These are phyloP conservation scores for Toxotes chatareus DNA, from an alignment of 2,113 vertebrate species.

Conservation along the genomic window DNA sequence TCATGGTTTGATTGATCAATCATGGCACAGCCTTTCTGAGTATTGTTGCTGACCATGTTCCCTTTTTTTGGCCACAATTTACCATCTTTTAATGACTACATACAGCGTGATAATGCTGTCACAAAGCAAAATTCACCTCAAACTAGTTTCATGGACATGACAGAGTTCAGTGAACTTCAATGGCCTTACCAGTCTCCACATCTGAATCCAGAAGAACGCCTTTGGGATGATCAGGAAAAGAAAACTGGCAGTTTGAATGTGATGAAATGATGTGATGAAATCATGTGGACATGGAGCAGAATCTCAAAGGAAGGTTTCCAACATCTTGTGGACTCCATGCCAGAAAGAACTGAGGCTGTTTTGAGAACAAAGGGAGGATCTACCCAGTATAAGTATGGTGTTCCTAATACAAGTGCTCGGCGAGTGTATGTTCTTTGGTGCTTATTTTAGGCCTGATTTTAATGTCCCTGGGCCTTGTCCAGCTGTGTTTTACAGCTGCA, in stretches of 20 bases:
- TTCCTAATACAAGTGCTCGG: background rate
- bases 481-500: constrained; percentile 24
- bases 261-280: background rate
- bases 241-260: background rate
- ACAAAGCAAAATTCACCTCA: no score
- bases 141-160: background rate
- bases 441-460: constrained; percentile 10
- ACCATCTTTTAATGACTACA: no score
- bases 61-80: no score
- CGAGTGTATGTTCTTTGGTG: background rate
- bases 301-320: background rate
- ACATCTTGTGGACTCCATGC: background rate
- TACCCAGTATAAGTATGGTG: background rate
- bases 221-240: background rate
- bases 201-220: background rate
- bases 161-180: background rate
- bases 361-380: background rate
- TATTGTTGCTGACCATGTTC: no score
- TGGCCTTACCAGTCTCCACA: background rate
- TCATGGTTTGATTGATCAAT: no score
- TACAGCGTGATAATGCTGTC: no score
- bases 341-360: background rate
- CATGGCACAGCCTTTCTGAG: no score
- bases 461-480: background rate
- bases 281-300: background rate